Evolutionary conservation across 1,140 invertebrate genomes (phyloP).

Genomic region (Atta cephalotes): DNA sequence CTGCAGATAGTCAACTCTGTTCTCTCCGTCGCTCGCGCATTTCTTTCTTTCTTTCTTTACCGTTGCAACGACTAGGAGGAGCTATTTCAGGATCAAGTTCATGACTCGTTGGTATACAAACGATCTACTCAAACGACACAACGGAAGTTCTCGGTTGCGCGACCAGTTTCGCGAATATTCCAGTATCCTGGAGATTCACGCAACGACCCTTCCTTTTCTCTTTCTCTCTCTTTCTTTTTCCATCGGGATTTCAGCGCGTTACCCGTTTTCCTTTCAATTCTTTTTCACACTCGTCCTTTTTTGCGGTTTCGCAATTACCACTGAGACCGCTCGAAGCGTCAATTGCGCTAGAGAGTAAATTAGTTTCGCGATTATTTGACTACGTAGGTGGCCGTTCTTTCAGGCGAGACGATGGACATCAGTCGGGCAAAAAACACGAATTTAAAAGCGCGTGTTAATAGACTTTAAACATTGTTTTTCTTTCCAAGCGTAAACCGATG

Average conservation of each 20-base stretch:
- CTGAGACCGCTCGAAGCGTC: slow-evolving; percentile 23
- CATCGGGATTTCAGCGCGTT: slow-evolving; percentile 10
- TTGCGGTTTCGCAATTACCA: slow-evolving; percentile 51
- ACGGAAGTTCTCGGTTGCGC: slow-evolving; percentile 38
- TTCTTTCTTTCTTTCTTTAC: slow-evolving; percentile 45
- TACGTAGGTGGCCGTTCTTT: slow-evolving; percentile 43
- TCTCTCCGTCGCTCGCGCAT: background rate
- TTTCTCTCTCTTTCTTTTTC: background rate
- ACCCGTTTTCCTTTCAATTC: slow-evolving; percentile 13
- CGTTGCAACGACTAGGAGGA: slow-evolving; percentile 29
- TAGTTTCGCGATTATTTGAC: slow-evolving; percentile 59
- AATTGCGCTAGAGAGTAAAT: slow-evolving; percentile 50
- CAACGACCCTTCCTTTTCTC: background rate
- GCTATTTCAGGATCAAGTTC: slow-evolving; percentile 67
- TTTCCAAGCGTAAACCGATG: background rate
- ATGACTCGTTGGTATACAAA: slow-evolving; percentile 62
- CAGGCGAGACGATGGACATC: slow-evolving; percentile 27
- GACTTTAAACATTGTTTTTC: slow-evolving; percentile 30
- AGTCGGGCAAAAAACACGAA: background rate
- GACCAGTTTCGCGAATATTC: slow-evolving; percentile 47
- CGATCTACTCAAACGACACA: slow-evolving; percentile 59
- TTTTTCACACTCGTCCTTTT: slow-evolving; percentile 27
- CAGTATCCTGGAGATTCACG: slow-evolving; percentile 21
- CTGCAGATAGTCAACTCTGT: slow-evolving; percentile 23
- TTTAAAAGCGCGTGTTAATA: slow-evolving; percentile 23